phyloP scores from a whole-genome alignment of 92 coral and sea anemone species.

The Anthopleura xanthogrammica region DNA sequence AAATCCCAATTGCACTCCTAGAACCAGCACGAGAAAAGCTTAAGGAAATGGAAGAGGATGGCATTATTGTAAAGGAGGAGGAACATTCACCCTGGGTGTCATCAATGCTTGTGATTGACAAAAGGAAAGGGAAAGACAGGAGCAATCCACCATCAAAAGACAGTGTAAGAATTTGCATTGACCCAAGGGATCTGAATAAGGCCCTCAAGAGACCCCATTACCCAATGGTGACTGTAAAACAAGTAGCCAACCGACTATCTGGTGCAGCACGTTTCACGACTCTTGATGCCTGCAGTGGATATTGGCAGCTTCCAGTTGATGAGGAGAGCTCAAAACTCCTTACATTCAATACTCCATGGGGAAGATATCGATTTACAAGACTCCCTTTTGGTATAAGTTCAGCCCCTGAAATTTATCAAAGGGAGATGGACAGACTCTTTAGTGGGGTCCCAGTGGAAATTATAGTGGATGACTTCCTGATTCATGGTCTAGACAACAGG shows the following conservation, averaged over 20 bases:
- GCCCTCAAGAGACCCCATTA: constrained; percentile 21
- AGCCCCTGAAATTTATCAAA: constrained; percentile 45
- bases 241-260: neutral
- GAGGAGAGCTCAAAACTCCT: constrained; percentile 41
- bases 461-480: too few species aligned
- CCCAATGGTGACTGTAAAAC: neutral
- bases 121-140: constrained; percentile 33
- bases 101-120: constrained; percentile 44
- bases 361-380: constrained; percentile 36
- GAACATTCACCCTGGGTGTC: constrained; percentile 49
- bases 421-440: constrained; percentile 12
- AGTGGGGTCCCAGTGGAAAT: too few species aligned
- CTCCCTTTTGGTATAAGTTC: constrained; percentile 47
- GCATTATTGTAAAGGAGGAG: constrained; percentile 50
- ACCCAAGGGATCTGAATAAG: constrained; percentile 44
- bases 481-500: too few species aligned
- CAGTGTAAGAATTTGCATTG: constrained; percentile 38
- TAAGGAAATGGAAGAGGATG: constrained; percentile 52
- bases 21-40: constrained; percentile 51
- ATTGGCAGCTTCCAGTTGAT: constrained; percentile 51
- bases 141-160: constrained; percentile 11
- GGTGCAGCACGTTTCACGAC: constrained; percentile 23
- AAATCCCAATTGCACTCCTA: constrained; percentile 30
- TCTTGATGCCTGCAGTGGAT: constrained; percentile 49
- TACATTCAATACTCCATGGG: constrained; percentile 57